Evolutionary conservation across 2,113 vertebrate species (phyloP), one percentile per base, ranked within the genome.

Genomic region (Seriola dumerili): DNA sequence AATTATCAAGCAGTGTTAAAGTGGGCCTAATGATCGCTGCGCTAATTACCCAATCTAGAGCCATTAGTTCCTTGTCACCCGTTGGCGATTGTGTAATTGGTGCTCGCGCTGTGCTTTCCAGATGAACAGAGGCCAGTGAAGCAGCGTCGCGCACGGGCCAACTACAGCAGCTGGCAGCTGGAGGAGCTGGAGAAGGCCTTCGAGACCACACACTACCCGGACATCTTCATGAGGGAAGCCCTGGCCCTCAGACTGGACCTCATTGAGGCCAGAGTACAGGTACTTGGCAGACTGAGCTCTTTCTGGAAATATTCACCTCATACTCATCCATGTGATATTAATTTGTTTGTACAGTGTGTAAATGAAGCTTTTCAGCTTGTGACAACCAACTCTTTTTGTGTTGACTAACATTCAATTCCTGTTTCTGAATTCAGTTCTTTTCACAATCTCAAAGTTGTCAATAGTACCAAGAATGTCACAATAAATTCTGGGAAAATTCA

Each of bases 131-230:
- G 95, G 91, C 96, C 96, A 82, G 94, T 94, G 93, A 97, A 96
- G 92, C 96, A 97, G 92, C 92, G 96, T 72, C 95, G 96, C 0
- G 95, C 96, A 1, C 93, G 96, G 74, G 96, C 96, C 92, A 97
- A 97, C 95, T 97, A 97, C 95, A 96, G 95, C 95, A 96, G 95
- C 93, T 97, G 96, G 96, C 96, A 97, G 92, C 95, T 97, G 85
- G 95, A 97, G 90, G 96, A 96, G 92, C 91, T 97, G 88, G 96
- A 97, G 92, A 96, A 96, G 81, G 95, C 96, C 66, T 97, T 96
- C 44, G 92, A 96, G 91, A 95, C 90, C 87, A 96, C 96, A 11
- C 96, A 96, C 92, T 97, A 97, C 89, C 96, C 96, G 1, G 96
- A 97, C 82, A 91, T 96, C 92, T 96, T 97, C 93, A 96, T 96